phyloP scores from a whole-genome alignment of 2,888 invertebrate species.

The Patella depressa region DNA sequence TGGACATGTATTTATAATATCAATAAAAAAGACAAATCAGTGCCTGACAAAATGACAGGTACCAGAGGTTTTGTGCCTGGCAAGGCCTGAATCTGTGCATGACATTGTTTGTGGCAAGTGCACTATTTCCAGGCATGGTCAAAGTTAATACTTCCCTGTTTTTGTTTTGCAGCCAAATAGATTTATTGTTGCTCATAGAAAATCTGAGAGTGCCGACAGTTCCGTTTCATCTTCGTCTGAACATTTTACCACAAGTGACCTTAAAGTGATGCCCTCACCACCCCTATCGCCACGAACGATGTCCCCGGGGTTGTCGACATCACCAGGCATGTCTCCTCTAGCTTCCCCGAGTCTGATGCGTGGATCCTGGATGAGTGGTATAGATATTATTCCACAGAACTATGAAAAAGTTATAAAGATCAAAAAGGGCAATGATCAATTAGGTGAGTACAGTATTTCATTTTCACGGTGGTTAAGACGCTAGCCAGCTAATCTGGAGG shows the following conservation, averaged over 20 bases:
- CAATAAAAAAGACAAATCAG: too few species aligned
- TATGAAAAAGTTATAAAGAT: conserved; percentile 75
- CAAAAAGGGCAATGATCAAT: conserved; percentile 74
- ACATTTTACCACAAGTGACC: conserved; percentile 64
- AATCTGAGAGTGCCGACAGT: conserved; percentile 44
- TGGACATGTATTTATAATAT: too few species aligned
- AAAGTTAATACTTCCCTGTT: background rate
- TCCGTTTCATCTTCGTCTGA: conserved; percentile 56
- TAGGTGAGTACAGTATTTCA: conserved; percentile 71
- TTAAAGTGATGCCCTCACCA: conserved; percentile 54
- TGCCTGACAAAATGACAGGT: too few species aligned
- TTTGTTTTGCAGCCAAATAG: conserved; percentile 13
- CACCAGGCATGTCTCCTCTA: conserved; percentile 58
- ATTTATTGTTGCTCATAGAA: conserved; percentile 28
- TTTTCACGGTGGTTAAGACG: too few species aligned
- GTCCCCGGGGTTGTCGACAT: conserved; percentile 35
- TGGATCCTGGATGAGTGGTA: conserved; percentile 50
- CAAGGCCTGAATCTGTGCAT: too few species aligned
- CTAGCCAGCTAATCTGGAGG: too few species aligned
- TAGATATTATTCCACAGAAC: conserved; percentile 72
- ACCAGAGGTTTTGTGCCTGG: too few species aligned
- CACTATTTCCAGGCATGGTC: too few species aligned
- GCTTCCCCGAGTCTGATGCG: conserved; percentile 56
- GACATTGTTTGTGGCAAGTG: too few species aligned
- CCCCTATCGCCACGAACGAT: conserved; percentile 46